Conservation (phyloP, 2,888 invertebrate species). For the Coelinius sp. region DNA sequence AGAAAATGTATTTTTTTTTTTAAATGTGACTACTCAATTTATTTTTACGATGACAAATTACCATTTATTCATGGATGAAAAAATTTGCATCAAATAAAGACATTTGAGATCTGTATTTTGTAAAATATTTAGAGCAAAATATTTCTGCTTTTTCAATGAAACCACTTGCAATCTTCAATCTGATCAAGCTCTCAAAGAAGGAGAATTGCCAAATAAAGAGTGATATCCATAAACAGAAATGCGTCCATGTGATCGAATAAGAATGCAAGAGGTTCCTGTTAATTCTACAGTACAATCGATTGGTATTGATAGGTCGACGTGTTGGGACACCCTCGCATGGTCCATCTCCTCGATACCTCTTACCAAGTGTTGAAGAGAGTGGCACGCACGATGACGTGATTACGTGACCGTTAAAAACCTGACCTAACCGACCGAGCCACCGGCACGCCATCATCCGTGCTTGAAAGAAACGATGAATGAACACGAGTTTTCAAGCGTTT, state of each 20-base stretch:
- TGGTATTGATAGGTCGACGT: not conserved
- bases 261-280: too few relatives aligned
- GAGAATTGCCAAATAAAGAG: too few relatives aligned
- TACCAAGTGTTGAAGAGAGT: constrained; percentile 37
- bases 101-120: too few relatives aligned
- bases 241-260: not conserved
- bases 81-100: too few relatives aligned
- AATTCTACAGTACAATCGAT: constrained; percentile 9
- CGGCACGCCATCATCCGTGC: constrained; percentile 48
- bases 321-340: constrained; percentile 57
- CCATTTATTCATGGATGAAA: not conserved
- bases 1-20: too few relatives aligned
- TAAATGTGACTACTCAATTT: not conserved
- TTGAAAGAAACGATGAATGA: constrained; percentile 38
- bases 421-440: constrained; percentile 61
- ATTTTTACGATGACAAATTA: too few relatives aligned
- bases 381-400: constrained; percentile 66
- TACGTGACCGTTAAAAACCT: constrained; percentile 67
- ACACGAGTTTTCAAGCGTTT: constrained; percentile 37
- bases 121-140: too few relatives aligned
- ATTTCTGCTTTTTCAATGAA: too few relatives aligned
- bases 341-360: constrained; percentile 54
- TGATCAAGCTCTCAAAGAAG: too few relatives aligned
- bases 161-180: too few relatives aligned
- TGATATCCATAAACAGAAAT: too few relatives aligned